Evolutionary conservation across 2,113 vertebrate species (phyloP), one percentile per base, ranked within the genome.

Genomic region (Phylloscopus trochiloides): DNA sequence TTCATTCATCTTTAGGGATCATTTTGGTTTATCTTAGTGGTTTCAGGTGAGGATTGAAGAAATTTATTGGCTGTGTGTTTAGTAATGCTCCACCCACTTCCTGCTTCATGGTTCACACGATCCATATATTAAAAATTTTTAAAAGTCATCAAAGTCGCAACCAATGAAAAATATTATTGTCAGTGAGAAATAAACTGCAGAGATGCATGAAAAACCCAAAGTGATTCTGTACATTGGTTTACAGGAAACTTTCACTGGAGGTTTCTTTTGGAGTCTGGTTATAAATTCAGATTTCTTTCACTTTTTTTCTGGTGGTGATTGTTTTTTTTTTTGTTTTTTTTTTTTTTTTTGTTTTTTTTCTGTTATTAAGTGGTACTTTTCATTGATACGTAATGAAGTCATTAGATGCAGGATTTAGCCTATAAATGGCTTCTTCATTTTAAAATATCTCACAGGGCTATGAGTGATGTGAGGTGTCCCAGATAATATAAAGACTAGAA

Each of bases 381-480:
- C 6, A 32, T 11, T 12, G 7, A 16, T 10, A 4, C 70, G 17
- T 10, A 48, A 38, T 16, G 38, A 67, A 66, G 2, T 0, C 4
- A 21, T 24, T 16, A 51, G 21, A 67, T 20, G 52, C 6, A 40
- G 10, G 6, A 59, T 40, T 75, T 68, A 61, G 7, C 20, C 11
- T 57, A 7, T 9, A 32, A 66, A 58, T n/a, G 1, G 0, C 8
- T 48, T 71, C 12, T 70, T 62, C 6, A n/a, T 24, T 38, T 82
- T 50, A 65, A 51, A 82, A 26, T 65, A 29, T 3, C 0, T 0
- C 43, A 34, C 5, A 50, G 18, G 3, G 9, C 12, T 57, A 9
- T 34, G 28, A 40, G 12, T 36, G 28, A 17, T 20, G 8, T 1
- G 3, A 29, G 9, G 2, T 17, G 5, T 51, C 20, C 1, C 6